A percentile compares a stretch with the other conserved stretches of the same genome.
Evolutionary conservation across 2,888 invertebrate species (phyloP).

Genomic region (Apodemia duryi): DNA sequence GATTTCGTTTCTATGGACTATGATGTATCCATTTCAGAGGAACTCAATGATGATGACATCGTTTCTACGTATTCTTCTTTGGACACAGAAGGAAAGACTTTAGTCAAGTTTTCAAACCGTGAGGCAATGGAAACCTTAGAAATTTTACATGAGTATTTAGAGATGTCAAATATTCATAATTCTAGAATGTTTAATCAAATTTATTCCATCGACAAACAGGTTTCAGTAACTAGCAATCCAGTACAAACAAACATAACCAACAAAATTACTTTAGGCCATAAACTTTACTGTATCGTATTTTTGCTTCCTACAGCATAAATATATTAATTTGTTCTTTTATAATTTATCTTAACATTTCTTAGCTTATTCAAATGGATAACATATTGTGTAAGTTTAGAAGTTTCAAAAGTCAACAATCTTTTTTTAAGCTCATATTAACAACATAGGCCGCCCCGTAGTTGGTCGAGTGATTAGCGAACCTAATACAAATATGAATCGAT

Average conservation of each 20-base stretch:
- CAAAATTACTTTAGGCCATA: neutral
- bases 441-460: too few species aligned
- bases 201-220: neutral
- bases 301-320: neutral
- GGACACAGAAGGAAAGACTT: slow-evolving; percentile 23
- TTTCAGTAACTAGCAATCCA: neutral
- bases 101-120: slow-evolving; percentile 27
- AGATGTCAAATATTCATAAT: neutral
- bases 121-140: slow-evolving; percentile 31
- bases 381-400: too few species aligned
- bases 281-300: neutral
- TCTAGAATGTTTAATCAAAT: neutral
- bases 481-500: too few species aligned
- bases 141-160: slow-evolving; percentile 16
- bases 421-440: too few species aligned
- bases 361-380: too few species aligned
- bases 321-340: too few species aligned
- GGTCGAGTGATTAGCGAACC: too few species aligned
- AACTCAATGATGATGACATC: slow-evolving; percentile 17
- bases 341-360: too few species aligned
- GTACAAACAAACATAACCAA: neutral
- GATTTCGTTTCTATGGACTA: slow-evolving; percentile 19
- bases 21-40: slow-evolving; percentile 20
- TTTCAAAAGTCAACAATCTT: too few species aligned
- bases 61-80: neutral